A percentile compares a stretch with the other conserved stretches of the same genome.
These are phyloP conservation scores for Drosophila leontia DNA, from an alignment of 1,140 invertebrate species.

Conservation along the genomic window DNA sequence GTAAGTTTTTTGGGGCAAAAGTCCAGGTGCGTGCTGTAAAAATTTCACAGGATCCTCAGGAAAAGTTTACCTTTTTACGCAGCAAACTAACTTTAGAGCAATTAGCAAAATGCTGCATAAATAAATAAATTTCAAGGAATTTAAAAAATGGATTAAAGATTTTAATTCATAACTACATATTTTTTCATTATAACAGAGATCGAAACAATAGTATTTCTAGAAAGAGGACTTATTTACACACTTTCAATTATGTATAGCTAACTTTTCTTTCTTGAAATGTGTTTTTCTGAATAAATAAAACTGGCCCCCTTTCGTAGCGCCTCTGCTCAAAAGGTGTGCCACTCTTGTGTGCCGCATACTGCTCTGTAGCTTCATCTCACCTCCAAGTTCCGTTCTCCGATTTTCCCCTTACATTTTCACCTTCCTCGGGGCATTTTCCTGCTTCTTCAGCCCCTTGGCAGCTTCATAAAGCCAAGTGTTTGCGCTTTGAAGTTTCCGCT, in stretches of 20 bases:
- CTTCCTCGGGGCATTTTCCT: conserved; percentile 2
- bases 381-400: conserved; percentile 2
- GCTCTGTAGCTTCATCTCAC: conserved; percentile 9
- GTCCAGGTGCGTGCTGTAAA: conserved; percentile 40
- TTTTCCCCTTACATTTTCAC: conserved; percentile 4
- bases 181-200: no score
- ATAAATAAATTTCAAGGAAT: no score
- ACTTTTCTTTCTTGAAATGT: not conserved
- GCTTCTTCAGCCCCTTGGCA: conserved; percentile 39
- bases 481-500: conserved; percentile 80
- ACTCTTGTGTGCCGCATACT: conserved; percentile 26
- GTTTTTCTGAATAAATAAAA: not conserved
- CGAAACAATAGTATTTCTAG: no score
- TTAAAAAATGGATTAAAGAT: no score
- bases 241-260: not conserved
- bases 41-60: not conserved
- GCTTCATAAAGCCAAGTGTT: conserved; percentile 74
- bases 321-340: conserved; percentile 26
- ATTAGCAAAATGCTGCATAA: not conserved
- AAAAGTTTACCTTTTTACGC: not conserved
- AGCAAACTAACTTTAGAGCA: conserved; percentile 3
- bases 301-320: not conserved
- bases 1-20: conserved; percentile 11
- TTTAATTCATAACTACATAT: no score
- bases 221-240: not conserved